Base-by-base conservation (phyloP, 2,888 invertebrate genomes). In the Carcina quercana region DNA sequence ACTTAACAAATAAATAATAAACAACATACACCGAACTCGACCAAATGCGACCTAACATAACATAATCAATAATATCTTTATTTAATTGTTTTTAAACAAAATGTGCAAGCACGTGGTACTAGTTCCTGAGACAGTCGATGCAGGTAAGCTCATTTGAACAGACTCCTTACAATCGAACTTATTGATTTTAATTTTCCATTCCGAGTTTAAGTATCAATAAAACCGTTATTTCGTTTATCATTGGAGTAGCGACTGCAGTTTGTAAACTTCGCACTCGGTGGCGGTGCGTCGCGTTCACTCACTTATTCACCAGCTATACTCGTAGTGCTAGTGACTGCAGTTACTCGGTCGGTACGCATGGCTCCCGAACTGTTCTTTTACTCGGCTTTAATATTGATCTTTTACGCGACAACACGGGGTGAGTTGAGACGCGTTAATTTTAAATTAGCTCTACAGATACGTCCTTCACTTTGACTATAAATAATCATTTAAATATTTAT, bases 61-160 rank as follows among this genome's bases (percentile, higher is more conserved):
- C 13, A 7, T n/a, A n/a, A n/a, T n/a, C n/a, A n/a, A n/a, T n/a
- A n/a, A n/a, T n/a, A n/a, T n/a, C 25, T 27, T 10, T 7, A 27
- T 30, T n/a, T 11, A 4, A 24, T n/a, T n/a, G n/a, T 22, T 19
- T 30, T 24, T 30, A 25, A 39, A 40, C 41, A 78, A 40, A 42
- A 78, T 76, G 79, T 78, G 76, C 50, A 71, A 73, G 51, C 69
- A 72, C 55, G 59, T 68, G 50, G 61, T 67, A 20, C 50, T 71
- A 38, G 61, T 72, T 54, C 64, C 71, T 42, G 58, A 68, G 34
- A 53, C 52, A 22, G 43, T 48, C 39, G 71, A 74, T 38, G 42
- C 65, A 45, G 70, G 79, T 79, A 53, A 47, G 72, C 58, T 38
- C 38, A 33, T 38, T 34, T 12, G 2, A 3, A 8, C 8, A 11